These are phyloP conservation scores for Chelonus formosanus DNA, from an alignment of 2,888 invertebrate genomes.

Conservation along the genomic window DNA sequence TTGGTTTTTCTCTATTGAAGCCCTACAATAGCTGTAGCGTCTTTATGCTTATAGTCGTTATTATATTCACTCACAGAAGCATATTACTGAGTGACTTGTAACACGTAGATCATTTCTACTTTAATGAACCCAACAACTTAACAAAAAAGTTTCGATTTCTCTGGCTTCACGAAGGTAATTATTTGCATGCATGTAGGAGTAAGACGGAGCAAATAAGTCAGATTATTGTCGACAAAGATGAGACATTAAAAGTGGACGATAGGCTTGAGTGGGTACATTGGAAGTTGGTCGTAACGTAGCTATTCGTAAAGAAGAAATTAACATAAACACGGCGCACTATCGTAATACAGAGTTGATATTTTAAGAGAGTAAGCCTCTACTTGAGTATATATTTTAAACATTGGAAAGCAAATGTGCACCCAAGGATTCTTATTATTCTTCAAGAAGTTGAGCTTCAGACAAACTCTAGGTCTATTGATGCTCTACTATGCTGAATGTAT, in stretches of 20 bases:
- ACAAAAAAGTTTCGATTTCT: conserved; percentile 24
- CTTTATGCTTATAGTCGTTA: background rate
- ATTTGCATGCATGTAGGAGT: conserved; percentile 22
- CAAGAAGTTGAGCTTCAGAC: background rate
- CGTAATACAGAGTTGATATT: conserved; percentile 51
- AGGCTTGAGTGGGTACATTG: conserved; percentile 31
- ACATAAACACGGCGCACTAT: conserved; percentile 54
- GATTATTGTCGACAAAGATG: background rate
- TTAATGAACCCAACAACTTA: conserved; percentile 6
- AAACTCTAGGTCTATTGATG: conserved; percentile 39
- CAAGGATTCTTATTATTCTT: conserved; percentile 23
- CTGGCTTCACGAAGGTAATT: conserved; percentile 19
- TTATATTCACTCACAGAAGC: background rate
- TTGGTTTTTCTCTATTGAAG: no score
- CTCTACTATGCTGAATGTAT: conserved; percentile 24
- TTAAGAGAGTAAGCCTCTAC: conserved; percentile 42
- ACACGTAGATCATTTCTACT: background rate
- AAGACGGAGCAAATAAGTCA: conserved; percentile 1
- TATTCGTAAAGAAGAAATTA: conserved; percentile 46
- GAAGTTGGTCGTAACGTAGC: conserved; percentile 35
- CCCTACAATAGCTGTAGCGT: background rate
- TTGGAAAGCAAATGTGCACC: conserved; percentile 41
- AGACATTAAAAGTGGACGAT: conserved; percentile 22
- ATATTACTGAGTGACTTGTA: conserved; percentile 1
- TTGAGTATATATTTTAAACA: conserved; percentile 47